Evolutionary conservation across 2,888 invertebrate species (phyloP), one percentile per base, ranked within the genome.

Genomic region (Abrostola tripartita): DNA sequence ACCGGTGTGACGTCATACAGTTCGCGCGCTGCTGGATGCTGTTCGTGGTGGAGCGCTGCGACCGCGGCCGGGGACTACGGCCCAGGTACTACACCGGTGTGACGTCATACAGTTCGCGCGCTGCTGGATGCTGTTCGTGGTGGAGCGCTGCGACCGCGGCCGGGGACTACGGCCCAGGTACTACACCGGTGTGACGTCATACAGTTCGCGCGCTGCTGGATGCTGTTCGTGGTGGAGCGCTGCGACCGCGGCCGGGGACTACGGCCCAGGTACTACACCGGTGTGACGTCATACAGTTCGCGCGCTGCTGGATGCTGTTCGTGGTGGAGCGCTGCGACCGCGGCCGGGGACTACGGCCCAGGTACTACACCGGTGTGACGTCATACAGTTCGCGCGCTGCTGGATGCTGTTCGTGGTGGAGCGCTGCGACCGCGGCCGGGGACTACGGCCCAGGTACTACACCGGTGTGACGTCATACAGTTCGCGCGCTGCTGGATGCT

Each of bases 391-490:
- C 85, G 93, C 93, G 9, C 95, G 97, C 93, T 96, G 97, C 85
- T 99, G 99, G 99, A 98, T 98, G 97, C 95, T 95, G 63, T 99
- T 98, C 88, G 98, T 98, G 0, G 95, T 96, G 73, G 96, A 97
- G 82, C 95, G 97, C 12, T 99, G 98, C 86, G 98, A 98, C 84
- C 92, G 97, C 0, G 98, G 98, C 0, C 95, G 98, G 6, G 98
- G 98, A 0, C 94, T 97, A 76, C 90, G 97, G 35, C 98, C 98
- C 0, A 93, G 94, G 94, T 93, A 10, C 12, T 5, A n/a, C n/a
- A n/a, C n/a, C n/a, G n/a, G n/a, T n/a, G n/a, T n/a, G n/a, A n/a
- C n/a, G n/a, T n/a, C n/a, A n/a, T n/a, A 0, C 78, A 89, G 79
- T 92, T 93, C 85, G 93, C 93, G 9, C 95, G 97, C 93, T 96